Percentiles rank a stretch among this genome's conserved stretches.
Evolutionary conservation across 2,888 invertebrate species (phyloP).

Genomic region (Synanthedon andrenaeformis): DNA sequence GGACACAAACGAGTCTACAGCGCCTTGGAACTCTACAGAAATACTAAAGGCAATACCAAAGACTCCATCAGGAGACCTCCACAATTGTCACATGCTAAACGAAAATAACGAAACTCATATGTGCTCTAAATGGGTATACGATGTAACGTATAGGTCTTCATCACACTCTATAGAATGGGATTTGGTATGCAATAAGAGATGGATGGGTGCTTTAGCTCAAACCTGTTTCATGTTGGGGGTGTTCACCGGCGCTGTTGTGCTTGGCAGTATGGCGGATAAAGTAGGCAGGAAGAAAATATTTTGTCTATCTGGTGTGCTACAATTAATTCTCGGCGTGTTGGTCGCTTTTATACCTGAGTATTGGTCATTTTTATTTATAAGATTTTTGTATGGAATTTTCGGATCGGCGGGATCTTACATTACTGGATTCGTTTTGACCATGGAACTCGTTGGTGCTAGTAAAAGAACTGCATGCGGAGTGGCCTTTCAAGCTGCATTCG

Average conservation of each 20-base stretch:
- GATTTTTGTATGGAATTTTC: conserved; percentile 83
- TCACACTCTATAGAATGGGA: conserved; percentile 86
- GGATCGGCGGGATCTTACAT: conserved; percentile 85
- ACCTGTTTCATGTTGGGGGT: conserved; percentile 87
- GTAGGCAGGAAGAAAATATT: conserved; percentile 85
- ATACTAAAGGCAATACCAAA: conserved; percentile 71
- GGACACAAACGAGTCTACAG: conserved; percentile 65
- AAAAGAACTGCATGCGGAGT: conserved; percentile 85
- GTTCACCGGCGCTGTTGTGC: conserved; percentile 82
- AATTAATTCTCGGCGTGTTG: conserved; percentile 76
- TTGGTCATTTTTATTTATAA: conserved; percentile 75
- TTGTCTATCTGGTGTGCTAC: conserved; percentile 82
- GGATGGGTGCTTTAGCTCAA: conserved; percentile 86
- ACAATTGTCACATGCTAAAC: conserved; percentile 72
- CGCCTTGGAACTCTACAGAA: conserved; percentile 69
- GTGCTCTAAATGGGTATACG: conserved; percentile 76
- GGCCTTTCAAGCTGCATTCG: conserved; percentile 83
- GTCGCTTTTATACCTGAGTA: conserved; percentile 85
- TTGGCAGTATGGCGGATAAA: conserved; percentile 87
- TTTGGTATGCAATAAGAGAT: conserved; percentile 81
- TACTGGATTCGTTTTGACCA: conserved; percentile 77
- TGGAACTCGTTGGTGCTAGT: conserved; percentile 86
- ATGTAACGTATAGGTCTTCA: conserved; percentile 77
- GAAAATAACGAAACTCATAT: conserved; percentile 35
- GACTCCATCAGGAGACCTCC: conserved; percentile 60